Evolutionary conservation across 2,888 invertebrate species (phyloP).

Genomic region (Hipparchia semele): DNA sequence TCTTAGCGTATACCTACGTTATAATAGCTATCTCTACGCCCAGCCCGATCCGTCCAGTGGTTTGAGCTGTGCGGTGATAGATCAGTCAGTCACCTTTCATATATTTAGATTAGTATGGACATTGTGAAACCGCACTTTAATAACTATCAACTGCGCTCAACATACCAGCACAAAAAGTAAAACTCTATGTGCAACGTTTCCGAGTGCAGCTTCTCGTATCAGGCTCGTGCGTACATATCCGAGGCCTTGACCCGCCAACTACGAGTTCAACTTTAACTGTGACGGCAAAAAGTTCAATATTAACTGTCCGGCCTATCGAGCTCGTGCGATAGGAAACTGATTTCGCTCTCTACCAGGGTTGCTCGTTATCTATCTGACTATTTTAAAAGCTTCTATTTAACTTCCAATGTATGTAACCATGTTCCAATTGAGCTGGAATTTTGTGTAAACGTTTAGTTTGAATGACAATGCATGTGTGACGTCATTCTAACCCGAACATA

Average conservation of each 20-base stretch:
- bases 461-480: no score
- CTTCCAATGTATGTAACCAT: no score
- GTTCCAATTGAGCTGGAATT: no score
- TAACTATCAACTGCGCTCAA: background rate
- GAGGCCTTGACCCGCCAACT: constrained; percentile 42
- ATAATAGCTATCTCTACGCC: no score
- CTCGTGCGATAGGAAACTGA: constrained; percentile 61
- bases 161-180: background rate
- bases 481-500: no score
- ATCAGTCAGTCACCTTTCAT: no score
- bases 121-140: background rate
- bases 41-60: no score
- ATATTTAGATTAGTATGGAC: no score
- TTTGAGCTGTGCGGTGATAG: no score
- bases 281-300: constrained; percentile 54
- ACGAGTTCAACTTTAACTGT: constrained; percentile 55
- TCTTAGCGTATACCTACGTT: no score
- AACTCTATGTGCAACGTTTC: background rate
- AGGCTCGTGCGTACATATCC: background rate
- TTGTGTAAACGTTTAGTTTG: no score
- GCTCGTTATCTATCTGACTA: constrained; percentile 2
- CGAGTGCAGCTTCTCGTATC: background rate
- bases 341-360: constrained; percentile 68
- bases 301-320: constrained; percentile 31
- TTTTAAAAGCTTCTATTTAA: no score